These are phyloP conservation scores for Drosophila lowei DNA, from an alignment of 1,140 invertebrate species.

Conservation along the genomic window DNA sequence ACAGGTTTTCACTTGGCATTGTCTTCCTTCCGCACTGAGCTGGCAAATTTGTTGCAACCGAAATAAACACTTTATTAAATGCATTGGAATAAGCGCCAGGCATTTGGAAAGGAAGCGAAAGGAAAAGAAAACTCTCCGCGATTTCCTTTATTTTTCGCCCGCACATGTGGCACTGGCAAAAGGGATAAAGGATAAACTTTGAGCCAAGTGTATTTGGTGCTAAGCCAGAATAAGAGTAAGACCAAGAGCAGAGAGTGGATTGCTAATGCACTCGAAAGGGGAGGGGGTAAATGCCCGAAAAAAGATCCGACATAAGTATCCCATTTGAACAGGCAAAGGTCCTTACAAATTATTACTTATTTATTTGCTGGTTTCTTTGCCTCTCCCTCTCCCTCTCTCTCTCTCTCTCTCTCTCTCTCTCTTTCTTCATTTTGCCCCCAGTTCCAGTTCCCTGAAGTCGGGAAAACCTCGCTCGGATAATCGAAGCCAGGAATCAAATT, in stretches of 20 bases:
- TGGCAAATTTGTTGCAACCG: conserved; percentile 80
- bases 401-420: conserved; percentile 17
- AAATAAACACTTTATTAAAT: conserved; percentile 82
- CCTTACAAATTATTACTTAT: conserved; percentile 56
- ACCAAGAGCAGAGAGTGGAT: conserved; percentile 31
- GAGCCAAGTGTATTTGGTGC: conserved; percentile 73
- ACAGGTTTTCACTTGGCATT: conserved; percentile 71
- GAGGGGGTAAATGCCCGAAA: neutral
- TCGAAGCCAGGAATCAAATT: conserved; percentile 80
- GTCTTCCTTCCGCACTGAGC: conserved; percentile 70
- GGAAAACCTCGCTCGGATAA: conserved; percentile 45
- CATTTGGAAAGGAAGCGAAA: conserved; percentile 3
- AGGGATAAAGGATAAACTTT: conserved; percentile 33
- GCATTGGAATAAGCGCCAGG: conserved; percentile 70
- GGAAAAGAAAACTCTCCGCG: conserved; percentile 9
- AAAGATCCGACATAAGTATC: conserved; percentile 42
- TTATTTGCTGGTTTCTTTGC: conserved; percentile 44
- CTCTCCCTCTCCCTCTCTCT: conserved; percentile 21
- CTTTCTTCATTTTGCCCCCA: conserved; percentile 15
- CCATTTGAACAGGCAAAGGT: conserved; percentile 41
- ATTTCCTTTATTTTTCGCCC: neutral
- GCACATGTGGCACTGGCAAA: conserved; percentile 35
- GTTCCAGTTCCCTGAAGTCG: neutral
- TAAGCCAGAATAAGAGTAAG: conserved; percentile 48
- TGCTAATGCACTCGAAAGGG: conserved; percentile 30